Evolutionary conservation across 1,140 invertebrate genomes (phyloP), one percentile per base, ranked within the genome.

Genomic region (Drosophila subobscura): DNA sequence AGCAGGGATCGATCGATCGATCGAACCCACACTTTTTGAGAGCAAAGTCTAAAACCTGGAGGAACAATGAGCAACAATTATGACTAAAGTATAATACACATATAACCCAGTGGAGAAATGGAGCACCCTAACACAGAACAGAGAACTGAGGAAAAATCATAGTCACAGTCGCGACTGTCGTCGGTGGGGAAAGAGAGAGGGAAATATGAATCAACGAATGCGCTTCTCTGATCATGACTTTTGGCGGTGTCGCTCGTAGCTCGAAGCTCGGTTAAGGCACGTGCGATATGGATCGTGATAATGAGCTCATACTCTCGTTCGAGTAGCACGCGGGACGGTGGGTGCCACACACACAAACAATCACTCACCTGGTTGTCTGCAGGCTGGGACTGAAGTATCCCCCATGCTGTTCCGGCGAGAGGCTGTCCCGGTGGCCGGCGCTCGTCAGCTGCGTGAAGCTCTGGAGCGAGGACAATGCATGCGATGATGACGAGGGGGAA

Each of bases 371-470:
- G 60, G 59, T 37, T 37, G 33, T 81, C 44, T 86, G 81, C 51
- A 91, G 50, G 25, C 76, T 84, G 49, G 88, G 79, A 54, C 77
- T 88, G 5, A 89, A 91, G 54, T 72, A 90, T 16, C 55, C 58
- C 41, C 64, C 63, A 4, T 83, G 85, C 22, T 91, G 88, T 23
- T 80, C 84, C 37, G 90, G 85, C 14, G 85, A 81, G 22, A 91
- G 63, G 52, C 72, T 85, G 33, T 90, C 90, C 41, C 83, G 76
- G 33, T 85, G 77, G 5, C 64, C 52, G 6, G 89, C 84, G 52
- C 59, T 89, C 4, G 78, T 91, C 23, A 91, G 51, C 37, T 91
- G 90, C 14, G 91, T 91, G 51, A 91, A 91, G 57, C 72, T 91
- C 40, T 91, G 78, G n/a, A 91, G 33, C 3, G 60, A 70, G 41